These are phyloP conservation scores for Bembecia ichneumoniformis DNA, from an alignment of 2,888 invertebrate species.

Conservation along the genomic window DNA sequence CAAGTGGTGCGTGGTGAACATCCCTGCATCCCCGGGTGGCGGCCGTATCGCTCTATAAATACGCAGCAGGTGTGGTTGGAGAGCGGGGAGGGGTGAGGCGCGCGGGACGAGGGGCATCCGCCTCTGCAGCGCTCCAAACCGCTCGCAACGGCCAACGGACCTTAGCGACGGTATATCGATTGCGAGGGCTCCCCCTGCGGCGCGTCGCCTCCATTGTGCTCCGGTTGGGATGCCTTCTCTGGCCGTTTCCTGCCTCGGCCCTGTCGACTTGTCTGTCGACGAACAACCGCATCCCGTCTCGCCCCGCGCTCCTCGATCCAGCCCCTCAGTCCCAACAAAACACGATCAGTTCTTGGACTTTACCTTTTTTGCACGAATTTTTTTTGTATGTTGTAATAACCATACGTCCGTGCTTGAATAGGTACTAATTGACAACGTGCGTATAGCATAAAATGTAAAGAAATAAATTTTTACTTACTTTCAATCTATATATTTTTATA, in stretches of 20 bases:
- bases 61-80: constrained; percentile 66
- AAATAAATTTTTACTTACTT: too few species aligned
- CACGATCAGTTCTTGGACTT: constrained; percentile 27
- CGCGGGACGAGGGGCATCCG: constrained; percentile 58
- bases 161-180: constrained; percentile 73
- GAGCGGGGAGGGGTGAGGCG: constrained; percentile 36
- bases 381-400: too few species aligned
- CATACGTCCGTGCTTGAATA: too few species aligned
- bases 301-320: constrained; percentile 20
- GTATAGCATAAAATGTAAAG: too few species aligned
- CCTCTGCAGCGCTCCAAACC: constrained; percentile 67
- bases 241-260: constrained; percentile 62
- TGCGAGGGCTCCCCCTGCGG: constrained; percentile 72
- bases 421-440: too few species aligned
- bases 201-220: constrained; percentile 65
- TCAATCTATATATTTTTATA: too few species aligned
- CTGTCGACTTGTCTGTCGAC: constrained; percentile 44
- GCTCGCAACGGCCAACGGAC: constrained; percentile 70
- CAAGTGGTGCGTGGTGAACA: constrained; percentile 49
- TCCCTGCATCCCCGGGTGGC: constrained; percentile 63
- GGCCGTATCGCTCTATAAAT: constrained; percentile 65
- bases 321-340: constrained; percentile 32
- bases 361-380: too few species aligned
- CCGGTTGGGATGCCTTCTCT: constrained; percentile 66
- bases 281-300: constrained; percentile 22